Percentiles rank a stretch among this genome's conserved stretches.
These are phyloP conservation scores for Parambassis ranga DNA, from an alignment of 2,797 vertebrate genomes.

Conservation along the genomic window DNA sequence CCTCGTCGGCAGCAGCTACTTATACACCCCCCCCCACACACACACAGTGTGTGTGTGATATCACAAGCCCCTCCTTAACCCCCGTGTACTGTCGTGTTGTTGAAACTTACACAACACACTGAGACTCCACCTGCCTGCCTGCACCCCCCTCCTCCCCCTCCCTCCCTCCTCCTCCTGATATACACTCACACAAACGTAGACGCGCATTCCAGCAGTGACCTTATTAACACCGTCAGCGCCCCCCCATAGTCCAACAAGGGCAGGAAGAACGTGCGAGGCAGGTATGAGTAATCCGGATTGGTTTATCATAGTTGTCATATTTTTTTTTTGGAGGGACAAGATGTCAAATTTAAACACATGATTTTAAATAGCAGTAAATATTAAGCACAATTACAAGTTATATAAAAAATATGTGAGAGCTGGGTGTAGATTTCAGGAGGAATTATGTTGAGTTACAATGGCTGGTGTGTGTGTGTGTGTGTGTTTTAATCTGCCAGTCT, in stretches of 20 bases:
- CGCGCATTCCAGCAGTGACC: conserved; percentile 7
- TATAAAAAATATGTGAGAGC: accelerated
- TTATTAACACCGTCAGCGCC: not conserved
- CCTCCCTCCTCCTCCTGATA: not conserved
- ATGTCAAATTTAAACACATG: not conserved
- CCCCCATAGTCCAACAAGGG: not conserved
- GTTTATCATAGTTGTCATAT: not conserved
- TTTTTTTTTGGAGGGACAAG: too few species aligned
- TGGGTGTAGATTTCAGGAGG: not conserved
- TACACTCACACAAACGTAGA: not conserved
- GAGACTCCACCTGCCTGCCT: conserved; percentile 43
- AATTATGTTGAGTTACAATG: not conserved
- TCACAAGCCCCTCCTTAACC: conserved; percentile 52
- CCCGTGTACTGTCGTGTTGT: conserved; percentile 13
- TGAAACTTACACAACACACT: conserved; percentile 50
- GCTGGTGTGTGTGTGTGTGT: not conserved
- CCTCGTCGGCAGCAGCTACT: conserved; percentile 41
- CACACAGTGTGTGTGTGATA: not conserved
- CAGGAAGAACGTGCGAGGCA: not conserved
- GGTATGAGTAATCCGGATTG: not conserved
- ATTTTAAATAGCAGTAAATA: not conserved
- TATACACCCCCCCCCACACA: conserved; percentile 68
- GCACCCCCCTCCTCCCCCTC: not conserved
- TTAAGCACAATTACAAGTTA: not conserved
- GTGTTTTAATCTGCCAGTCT: not conserved